Evolutionary conservation across 2,113 vertebrate genomes (phyloP).

Genomic region (Raja brachyura): DNA sequence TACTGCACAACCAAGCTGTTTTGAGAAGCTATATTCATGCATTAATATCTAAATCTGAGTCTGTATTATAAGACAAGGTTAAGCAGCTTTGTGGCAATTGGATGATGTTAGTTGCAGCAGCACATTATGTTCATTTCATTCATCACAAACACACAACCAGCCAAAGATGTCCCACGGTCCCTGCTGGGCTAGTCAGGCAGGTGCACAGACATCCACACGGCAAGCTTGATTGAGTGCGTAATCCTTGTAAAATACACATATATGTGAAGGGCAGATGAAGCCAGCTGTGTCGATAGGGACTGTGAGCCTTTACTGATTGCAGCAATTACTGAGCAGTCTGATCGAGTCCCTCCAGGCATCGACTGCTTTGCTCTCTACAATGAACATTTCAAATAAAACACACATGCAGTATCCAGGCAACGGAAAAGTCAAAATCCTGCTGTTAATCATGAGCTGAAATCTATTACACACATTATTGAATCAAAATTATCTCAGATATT

Average conservation of each 20-base stretch:
- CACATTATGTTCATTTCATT: slow-evolving; percentile 18
- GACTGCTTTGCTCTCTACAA: slow-evolving; percentile 15
- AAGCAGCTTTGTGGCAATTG: background rate
- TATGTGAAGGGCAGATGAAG: background rate
- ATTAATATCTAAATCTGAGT: background rate
- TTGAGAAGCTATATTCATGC: background rate
- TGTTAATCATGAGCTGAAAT: background rate
- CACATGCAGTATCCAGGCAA: slow-evolving; percentile 18
- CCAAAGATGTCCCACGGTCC: background rate
- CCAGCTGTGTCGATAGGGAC: slow-evolving; percentile 22
- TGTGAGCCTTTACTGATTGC: slow-evolving; percentile 19
- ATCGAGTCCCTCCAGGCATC: background rate
- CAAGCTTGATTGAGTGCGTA: slow-evolving; percentile 18
- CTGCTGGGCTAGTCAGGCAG: slow-evolving; percentile 10
- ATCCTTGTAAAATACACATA: slow-evolving; percentile 18
- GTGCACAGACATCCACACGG: slow-evolving; percentile 9
- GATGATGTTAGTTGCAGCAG: background rate
- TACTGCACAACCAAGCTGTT: background rate
- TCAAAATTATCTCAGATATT: background rate
- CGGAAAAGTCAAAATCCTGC: slow-evolving; percentile 10
- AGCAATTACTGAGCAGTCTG: slow-evolving; percentile 28
- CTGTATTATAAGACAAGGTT: background rate
- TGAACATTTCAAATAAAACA: background rate
- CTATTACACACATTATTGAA: slow-evolving; percentile 9
- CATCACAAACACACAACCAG: background rate